Conservation (phyloP, 2,797 vertebrate species). For the Enteromius mattozi region DNA sequence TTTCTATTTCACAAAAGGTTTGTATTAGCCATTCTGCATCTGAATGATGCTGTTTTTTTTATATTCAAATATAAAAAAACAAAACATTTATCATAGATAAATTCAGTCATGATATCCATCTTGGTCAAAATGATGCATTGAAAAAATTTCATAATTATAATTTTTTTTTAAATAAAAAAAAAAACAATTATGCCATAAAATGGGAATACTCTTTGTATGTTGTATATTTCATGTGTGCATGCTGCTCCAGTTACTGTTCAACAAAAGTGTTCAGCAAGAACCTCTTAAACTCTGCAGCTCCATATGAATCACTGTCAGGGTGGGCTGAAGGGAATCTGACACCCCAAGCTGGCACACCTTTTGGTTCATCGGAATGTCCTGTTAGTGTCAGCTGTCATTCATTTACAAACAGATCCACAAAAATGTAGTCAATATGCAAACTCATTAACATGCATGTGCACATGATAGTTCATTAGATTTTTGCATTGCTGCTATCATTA, state of each 20-base stretch:
- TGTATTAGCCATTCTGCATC: not conserved
- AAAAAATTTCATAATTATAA: not conserved
- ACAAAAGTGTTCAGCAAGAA: not conserved
- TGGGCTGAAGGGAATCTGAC: slow-evolving; percentile 43
- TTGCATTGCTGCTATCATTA: not conserved
- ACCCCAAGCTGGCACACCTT: slow-evolving; percentile 28
- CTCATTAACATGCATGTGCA: slow-evolving; percentile 4
- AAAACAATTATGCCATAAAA: not conserved
- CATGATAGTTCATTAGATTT: not conserved
- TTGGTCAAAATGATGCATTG: not conserved
- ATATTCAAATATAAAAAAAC: not conserved
- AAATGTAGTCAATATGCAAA: slow-evolving; percentile 7
- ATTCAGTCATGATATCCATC: not conserved
- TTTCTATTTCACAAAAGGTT: no score
- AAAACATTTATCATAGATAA: not conserved
- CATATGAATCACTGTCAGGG: slow-evolving; percentile 23
- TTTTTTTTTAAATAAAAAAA: no score
- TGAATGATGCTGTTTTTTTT: not conserved
- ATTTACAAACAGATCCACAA: slow-evolving; percentile 27
- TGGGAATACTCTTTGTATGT: not conserved
- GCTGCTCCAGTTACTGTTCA: slow-evolving; percentile 19
- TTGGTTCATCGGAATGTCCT: slow-evolving; percentile 22
- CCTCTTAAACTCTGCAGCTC: slow-evolving; percentile 9
- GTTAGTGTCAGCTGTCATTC: slow-evolving; percentile 29
- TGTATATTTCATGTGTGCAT: not conserved